Percentiles rank a stretch among this genome's conserved stretches.
Conservation (phyloP, 2,797 vertebrate species). For the Gallinago solitaria region DNA sequence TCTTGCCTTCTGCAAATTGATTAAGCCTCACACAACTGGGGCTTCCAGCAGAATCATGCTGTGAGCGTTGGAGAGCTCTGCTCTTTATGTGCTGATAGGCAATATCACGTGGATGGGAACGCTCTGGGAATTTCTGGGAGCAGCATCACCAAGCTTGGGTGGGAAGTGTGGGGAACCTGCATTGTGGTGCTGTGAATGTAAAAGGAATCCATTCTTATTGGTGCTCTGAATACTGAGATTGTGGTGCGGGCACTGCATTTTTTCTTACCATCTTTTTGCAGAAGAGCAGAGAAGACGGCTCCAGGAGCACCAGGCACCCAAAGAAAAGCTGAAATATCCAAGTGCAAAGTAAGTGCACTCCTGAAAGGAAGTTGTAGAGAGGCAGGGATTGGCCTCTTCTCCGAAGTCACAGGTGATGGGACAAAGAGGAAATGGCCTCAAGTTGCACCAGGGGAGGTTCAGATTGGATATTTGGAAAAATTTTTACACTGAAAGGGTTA, state of each 20-base stretch:
- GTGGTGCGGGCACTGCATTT: not conserved
- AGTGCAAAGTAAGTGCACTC: constrained; percentile 77
- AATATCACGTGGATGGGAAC: accelerated
- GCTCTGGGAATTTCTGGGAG: not conserved
- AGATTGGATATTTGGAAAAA: no score
- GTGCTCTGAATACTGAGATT: accelerated
- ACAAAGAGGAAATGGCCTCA: no score
- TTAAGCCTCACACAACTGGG: not conserved
- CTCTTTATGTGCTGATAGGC: accelerated
- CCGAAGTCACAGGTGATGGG: no score
- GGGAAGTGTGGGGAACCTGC: accelerated
- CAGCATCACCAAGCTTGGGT: not conserved
- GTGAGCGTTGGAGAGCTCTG: accelerated
- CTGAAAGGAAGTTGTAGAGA: no score
- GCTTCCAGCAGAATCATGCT: accelerated
- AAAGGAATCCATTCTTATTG: not conserved
- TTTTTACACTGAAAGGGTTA: no score
- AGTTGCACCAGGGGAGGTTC: no score
- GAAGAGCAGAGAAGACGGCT: constrained; percentile 78
- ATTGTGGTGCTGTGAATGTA: not conserved
- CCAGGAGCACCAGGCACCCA: constrained; percentile 77
- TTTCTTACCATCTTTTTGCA: constrained; percentile 50
- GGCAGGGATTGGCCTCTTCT: no score
- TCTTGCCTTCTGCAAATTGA: not conserved
- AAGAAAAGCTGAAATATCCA: constrained; percentile 76